phyloP scores from a whole-genome alignment of 2,888 invertebrate species.

The Sylvicola cinctus region DNA sequence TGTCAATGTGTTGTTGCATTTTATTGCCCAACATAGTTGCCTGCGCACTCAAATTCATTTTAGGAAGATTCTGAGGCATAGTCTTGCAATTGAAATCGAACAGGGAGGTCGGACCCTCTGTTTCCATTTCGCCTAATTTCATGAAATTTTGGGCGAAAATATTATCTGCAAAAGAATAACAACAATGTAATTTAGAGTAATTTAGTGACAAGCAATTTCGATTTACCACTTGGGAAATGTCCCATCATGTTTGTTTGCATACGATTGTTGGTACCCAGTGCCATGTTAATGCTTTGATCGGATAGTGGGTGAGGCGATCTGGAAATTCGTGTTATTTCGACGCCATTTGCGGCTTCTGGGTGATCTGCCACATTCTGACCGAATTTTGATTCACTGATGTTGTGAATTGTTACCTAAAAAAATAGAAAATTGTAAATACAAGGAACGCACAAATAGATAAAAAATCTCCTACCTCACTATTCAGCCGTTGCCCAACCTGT shows the following conservation, averaged over 20 bases:
- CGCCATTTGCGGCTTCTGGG: constrained; percentile 20
- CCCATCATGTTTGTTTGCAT: too few relatives aligned
- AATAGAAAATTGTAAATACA: constrained; percentile 1
- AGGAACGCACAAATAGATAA: neutral
- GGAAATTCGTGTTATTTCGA: constrained; percentile 18
- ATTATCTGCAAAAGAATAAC: constrained; percentile 24
- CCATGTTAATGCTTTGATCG: too few relatives aligned
- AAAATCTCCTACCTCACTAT: constrained; percentile 19
- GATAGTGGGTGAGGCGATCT: too few relatives aligned
- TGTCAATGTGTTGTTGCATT: too few relatives aligned
- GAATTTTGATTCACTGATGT: constrained; percentile 24
- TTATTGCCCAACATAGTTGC: too few relatives aligned
- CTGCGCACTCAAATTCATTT: too few relatives aligned
- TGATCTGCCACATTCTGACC: constrained; percentile 14
- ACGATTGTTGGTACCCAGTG: too few relatives aligned
- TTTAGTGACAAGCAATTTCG: too few relatives aligned
- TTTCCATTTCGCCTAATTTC: too few relatives aligned
- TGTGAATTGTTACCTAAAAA: constrained; percentile 23
- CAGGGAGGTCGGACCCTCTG: too few relatives aligned
- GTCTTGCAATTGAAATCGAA: too few relatives aligned
- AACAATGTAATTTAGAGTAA: neutral
- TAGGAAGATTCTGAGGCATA: too few relatives aligned
- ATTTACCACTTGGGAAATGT: neutral
- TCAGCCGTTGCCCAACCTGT: constrained; percentile 25
- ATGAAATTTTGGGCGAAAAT: constrained; percentile 51